Evolutionary conservation across 2,888 invertebrate species (phyloP).

Genomic region (Pedicia rivosa): DNA sequence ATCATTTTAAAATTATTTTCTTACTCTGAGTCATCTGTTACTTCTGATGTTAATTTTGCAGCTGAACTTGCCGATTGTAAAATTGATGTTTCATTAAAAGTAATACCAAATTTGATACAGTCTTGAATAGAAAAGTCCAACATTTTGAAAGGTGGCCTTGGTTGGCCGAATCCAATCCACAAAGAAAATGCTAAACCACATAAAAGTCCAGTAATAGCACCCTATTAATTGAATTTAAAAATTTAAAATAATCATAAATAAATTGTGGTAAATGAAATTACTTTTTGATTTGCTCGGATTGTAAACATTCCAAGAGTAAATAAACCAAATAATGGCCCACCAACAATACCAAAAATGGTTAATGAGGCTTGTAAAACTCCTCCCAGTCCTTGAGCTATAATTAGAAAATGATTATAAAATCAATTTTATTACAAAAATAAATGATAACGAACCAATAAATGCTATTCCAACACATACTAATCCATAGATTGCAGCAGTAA

Average conservation of each 20-base stretch:
- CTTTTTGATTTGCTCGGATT: constrained; percentile 51
- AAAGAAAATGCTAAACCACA: constrained; percentile 49
- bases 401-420: constrained; percentile 14
- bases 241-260: constrained; percentile 6
- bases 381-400: constrained; percentile 56
- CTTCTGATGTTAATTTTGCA: constrained; percentile 2
- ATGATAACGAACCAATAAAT: constrained; percentile 59
- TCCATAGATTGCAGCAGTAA: constrained; percentile 58
- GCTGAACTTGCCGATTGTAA: constrained; percentile 4
- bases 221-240: constrained; percentile 29
- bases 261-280: constrained; percentile 19
- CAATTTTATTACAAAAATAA: constrained; percentile 53
- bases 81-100: constrained; percentile 12
- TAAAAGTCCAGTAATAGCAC: constrained; percentile 48
- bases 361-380: constrained; percentile 77
- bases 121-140: constrained; percentile 42
- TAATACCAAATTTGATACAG: constrained; percentile 26
- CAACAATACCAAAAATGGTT: constrained; percentile 74
- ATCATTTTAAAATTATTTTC: too few species aligned
- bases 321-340: constrained; percentile 72
- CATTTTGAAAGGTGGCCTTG: constrained; percentile 42
- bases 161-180: constrained; percentile 74
- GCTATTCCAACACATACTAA: constrained; percentile 62
- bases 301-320: constrained; percentile 78
- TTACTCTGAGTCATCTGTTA: constrained; percentile 4